Evolutionary conservation across 2,797 vertebrate genomes (phyloP), one percentile per base, ranked within the genome.

Genomic region (Avahi laniger): DNA sequence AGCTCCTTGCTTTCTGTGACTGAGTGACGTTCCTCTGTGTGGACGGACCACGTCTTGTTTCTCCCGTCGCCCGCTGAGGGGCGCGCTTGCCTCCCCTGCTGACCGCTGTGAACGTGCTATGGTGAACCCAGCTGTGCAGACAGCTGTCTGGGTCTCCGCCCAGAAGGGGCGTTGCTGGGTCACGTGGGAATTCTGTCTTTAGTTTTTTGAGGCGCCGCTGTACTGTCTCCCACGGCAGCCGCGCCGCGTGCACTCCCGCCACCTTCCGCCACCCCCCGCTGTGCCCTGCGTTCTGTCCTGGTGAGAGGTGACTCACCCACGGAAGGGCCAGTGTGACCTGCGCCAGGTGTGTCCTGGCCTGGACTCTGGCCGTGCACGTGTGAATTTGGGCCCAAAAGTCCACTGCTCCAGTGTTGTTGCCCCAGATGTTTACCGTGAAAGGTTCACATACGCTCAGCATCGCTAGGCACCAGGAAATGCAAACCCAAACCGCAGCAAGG

Each of bases 191-290:
- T 12, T 78, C 59, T 38, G 26, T 17, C 7, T 79, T 50, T 4
- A 11, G 10, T 4, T 35, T 20, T 69, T 4, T 14, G 52, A 72
- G 10, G 50, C 35, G 14, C 41, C 43, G 7, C 38, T 17, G 0
- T 7, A 2, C 79, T 8, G 28, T 14, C 28, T 65, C 46, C 57
- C 90, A 5, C 3, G 4, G 13, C 13, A 26, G 41, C 72, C 1
- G 12, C 18, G 5, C 84, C 2, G 1, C n/a, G 6, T 10, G 1
- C 22, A 24, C 17, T 24, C 52, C 69, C 20, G 1, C 18, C 9
- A 1, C 7, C 48, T 52, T 13, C 5, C 8, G 15, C 4, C 0
- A 5, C 12, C 3, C 33, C 18, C 0, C 1, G 1, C 38, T 1
- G 8, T 28, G 52, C 41, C 7, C 38, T 18, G 0, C 43, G 12